Conservation (phyloP, 2,797 vertebrate genomes). For the Muscicapa striata region DNA sequence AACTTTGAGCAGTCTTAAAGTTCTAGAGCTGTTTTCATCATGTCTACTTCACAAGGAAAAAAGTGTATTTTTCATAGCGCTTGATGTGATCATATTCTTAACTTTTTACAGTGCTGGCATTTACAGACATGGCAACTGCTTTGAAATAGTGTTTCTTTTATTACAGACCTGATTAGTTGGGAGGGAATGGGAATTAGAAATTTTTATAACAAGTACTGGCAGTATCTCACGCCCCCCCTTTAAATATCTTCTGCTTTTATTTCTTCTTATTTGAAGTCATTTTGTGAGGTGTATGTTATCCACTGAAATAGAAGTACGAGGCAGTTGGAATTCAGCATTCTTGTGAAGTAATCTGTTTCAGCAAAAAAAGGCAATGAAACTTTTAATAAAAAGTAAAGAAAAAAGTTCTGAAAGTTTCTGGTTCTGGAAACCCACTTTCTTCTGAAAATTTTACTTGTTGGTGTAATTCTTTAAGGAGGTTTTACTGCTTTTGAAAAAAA, state of each 20-base stretch:
- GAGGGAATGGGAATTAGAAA: background rate
- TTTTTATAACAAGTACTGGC: background rate
- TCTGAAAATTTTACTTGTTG: background rate
- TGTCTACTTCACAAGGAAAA: background rate
- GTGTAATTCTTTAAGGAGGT: background rate
- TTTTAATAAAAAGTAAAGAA: background rate
- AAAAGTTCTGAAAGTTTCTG: background rate
- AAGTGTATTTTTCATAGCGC: background rate
- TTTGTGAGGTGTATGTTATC: background rate
- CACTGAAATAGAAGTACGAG: background rate
- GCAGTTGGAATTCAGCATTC: background rate
- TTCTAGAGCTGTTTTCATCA: background rate
- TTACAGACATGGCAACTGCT: background rate
- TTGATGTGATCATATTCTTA: background rate
- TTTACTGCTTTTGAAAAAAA: background rate
- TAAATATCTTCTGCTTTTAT: background rate
- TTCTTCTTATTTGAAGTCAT: background rate
- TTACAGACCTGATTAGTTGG: background rate
- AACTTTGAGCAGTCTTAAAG: background rate
- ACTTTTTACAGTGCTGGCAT: background rate
- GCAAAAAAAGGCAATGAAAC: background rate
- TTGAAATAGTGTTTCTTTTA: constrained; percentile 24
- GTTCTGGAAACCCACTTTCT: background rate
- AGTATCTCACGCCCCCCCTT: background rate
- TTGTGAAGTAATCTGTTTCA: background rate